Percentiles rank a stretch among this genome's conserved stretches.
phyloP scores from a whole-genome alignment of 2,888 invertebrate species.

The Machimus atricapillus region DNA sequence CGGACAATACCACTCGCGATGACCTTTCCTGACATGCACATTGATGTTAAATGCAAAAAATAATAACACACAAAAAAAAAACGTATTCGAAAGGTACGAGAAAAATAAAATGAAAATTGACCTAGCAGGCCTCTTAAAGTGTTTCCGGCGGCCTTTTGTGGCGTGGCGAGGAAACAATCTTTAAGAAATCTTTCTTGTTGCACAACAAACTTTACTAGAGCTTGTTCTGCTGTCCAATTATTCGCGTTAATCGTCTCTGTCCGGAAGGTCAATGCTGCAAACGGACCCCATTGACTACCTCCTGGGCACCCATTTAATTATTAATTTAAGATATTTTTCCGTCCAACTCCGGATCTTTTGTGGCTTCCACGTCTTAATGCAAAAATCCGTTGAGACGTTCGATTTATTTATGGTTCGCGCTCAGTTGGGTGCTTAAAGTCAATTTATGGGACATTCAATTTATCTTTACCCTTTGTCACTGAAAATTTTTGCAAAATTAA shows the following conservation, averaged over 20 bases:
- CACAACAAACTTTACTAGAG: background rate
- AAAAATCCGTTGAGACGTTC: background rate
- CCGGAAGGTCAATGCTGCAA: background rate
- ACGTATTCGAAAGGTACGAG: background rate
- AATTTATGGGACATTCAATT: background rate
- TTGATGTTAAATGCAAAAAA: background rate
- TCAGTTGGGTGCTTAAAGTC: background rate
- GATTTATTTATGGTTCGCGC: background rate
- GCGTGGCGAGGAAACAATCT: background rate
- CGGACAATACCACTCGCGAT: background rate
- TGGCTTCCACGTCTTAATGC: background rate
- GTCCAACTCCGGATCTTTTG: background rate
- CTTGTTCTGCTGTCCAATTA: background rate
- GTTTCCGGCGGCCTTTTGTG: background rate
- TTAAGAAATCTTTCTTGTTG: background rate
- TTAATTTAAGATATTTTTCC: background rate
- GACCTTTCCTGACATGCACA: background rate
- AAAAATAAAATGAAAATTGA: background rate
- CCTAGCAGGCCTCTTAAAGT: background rate
- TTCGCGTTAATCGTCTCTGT: background rate
- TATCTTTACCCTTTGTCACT: background rate
- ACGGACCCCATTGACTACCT: background rate
- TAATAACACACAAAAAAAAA: background rate
- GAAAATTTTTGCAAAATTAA: background rate
- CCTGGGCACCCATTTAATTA: background rate